Evolutionary conservation across 2,113 vertebrate species (phyloP).

Genomic region (Hippocampus barbouri): DNA sequence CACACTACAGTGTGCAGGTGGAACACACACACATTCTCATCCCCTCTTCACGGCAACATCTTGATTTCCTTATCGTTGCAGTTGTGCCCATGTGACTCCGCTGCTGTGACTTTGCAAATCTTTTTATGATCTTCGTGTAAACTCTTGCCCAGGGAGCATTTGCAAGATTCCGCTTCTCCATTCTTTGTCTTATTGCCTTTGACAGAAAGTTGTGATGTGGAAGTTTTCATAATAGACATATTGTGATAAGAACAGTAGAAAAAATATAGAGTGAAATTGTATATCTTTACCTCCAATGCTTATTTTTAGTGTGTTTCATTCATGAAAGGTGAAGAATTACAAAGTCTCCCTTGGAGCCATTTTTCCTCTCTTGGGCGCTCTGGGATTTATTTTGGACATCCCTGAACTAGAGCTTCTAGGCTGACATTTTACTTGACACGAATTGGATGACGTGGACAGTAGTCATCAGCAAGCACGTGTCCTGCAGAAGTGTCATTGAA

Average conservation of each 20-base stretch:
- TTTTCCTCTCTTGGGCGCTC: neutral
- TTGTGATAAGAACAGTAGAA: too few relatives aligned
- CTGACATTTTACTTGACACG: slow-evolving; percentile 28
- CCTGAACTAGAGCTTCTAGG: slow-evolving; percentile 7
- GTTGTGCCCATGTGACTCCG: neutral
- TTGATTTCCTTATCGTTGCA: neutral
- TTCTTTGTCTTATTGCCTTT: too few relatives aligned
- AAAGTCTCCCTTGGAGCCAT: neutral
- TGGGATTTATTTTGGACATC: too few relatives aligned
- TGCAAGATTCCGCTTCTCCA: too few relatives aligned
- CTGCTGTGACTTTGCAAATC: slow-evolving; percentile 7
- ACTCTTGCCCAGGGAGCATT: neutral
- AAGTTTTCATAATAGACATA: too few relatives aligned
- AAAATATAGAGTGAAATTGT: too few relatives aligned
- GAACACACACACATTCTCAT: neutral
- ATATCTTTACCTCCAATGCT: too few relatives aligned
- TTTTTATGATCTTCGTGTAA: slow-evolving; percentile 25
- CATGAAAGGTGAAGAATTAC: too few relatives aligned
- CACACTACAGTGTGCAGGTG: slow-evolving; percentile 88
- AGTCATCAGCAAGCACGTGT: slow-evolving; percentile 19
- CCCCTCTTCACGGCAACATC: neutral
- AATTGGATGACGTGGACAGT: slow-evolving; percentile 15
- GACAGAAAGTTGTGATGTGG: too few relatives aligned
- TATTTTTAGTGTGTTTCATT: too few relatives aligned
- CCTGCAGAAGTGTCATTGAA: slow-evolving; percentile 22